phyloP scores from a whole-genome alignment of 2,888 invertebrate species.

The Nomada ferruginata region DNA sequence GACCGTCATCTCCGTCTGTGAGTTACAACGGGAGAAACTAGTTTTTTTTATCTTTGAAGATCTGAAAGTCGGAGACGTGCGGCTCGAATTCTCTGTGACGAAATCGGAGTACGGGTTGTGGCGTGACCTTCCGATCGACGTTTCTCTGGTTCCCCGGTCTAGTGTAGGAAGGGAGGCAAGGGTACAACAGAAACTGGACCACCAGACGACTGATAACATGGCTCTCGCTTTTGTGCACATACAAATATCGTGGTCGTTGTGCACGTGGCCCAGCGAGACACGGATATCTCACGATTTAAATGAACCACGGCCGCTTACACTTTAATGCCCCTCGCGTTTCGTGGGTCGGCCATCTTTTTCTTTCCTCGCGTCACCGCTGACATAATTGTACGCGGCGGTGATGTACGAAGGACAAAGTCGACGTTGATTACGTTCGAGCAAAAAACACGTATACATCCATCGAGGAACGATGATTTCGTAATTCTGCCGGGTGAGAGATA shows the following conservation, averaged over 20 bases:
- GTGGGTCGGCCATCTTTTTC: conserved; percentile 43
- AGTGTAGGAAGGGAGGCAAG: no score
- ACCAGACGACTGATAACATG: conserved; percentile 9
- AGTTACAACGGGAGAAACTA: conserved; percentile 39
- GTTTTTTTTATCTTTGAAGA: conserved; percentile 55
- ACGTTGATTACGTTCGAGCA: conserved; percentile 68
- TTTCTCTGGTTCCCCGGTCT: background rate
- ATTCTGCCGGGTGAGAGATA: conserved; percentile 18
- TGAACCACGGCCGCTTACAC: conserved; percentile 70
- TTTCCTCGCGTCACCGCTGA: conserved; percentile 67
- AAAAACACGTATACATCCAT: conserved; percentile 61
- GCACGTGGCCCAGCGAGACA: background rate
- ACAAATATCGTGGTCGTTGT: no score
- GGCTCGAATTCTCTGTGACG: conserved; percentile 36
- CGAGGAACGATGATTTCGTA: conserved; percentile 61
- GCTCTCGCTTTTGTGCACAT: no score
- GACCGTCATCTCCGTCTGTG: conserved; percentile 18
- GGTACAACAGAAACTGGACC: background rate
- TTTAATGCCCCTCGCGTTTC: conserved; percentile 69
- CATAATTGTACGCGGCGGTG: conserved; percentile 69
- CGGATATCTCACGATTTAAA: conserved; percentile 70
- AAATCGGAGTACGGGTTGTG: conserved; percentile 31
- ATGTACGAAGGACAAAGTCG: conserved; percentile 67
- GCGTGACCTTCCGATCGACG: conserved; percentile 11
- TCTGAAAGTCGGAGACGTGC: conserved; percentile 43